Percentiles rank a stretch among this genome's conserved stretches.
Evolutionary conservation across 2,888 invertebrate species (phyloP).

Genomic region (Sphecodes monilicornis): DNA sequence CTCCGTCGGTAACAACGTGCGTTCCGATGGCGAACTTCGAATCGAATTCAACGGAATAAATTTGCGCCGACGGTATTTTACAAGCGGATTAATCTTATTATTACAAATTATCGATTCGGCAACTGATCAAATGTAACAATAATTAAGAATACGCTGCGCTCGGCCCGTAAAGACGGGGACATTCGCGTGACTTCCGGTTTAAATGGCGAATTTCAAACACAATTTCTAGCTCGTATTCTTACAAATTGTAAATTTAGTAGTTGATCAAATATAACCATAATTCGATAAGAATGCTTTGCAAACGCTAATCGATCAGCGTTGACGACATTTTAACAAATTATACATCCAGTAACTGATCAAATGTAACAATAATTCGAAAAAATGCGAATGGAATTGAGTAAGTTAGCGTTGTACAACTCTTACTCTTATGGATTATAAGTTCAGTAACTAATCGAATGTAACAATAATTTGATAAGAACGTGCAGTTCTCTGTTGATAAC

Average conservation of each 20-base stretch:
- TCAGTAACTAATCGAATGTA: not conserved
- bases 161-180: too few relatives aligned
- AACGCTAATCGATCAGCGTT: not conserved
- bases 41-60: too few relatives aligned
- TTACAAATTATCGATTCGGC: not conserved
- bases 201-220: not conserved
- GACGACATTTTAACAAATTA: not conserved
- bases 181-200: too few relatives aligned
- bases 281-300: not conserved
- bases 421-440: not conserved
- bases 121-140: not conserved
- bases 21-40: too few relatives aligned
- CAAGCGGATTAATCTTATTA: too few relatives aligned
- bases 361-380: not conserved
- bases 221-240: not conserved
- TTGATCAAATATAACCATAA: constrained; percentile 5
- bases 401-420: too few relatives aligned
- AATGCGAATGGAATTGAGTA: not conserved
- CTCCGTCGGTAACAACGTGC: too few relatives aligned
- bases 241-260: not conserved
- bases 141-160: not conserved
- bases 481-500: not conserved
- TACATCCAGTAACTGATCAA: not conserved
- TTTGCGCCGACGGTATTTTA: too few relatives aligned
- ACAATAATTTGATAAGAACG: not conserved